Evolutionary conservation across 2,113 vertebrate genomes (phyloP).

Genomic region (Plestiodon gilberti): DNA sequence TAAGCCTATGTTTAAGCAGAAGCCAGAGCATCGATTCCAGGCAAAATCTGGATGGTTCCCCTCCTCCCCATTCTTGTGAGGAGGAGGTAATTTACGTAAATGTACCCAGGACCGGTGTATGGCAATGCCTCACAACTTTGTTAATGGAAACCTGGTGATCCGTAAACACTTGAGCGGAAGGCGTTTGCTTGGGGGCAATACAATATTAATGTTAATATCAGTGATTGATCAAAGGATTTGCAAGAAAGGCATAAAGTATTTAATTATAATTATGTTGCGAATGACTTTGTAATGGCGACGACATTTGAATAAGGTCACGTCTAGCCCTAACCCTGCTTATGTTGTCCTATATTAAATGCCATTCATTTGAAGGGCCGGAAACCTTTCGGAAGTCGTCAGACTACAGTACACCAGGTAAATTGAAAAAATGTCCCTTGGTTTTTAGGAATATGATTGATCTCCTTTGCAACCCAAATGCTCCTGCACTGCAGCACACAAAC

Average conservation of each 20-base stretch:
- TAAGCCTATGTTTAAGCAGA: no score
- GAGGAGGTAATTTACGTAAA: conserved; percentile 88
- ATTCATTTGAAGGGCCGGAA: conserved; percentile 92
- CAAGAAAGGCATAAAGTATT: conserved; percentile 93
- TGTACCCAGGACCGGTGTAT: conserved; percentile 73
- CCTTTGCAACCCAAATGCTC: conserved; percentile 85
- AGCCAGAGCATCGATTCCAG: conserved; percentile 4
- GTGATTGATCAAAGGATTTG: conserved; percentile 97
- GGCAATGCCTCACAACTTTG: conserved; percentile 83
- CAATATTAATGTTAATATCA: conserved; percentile 87
- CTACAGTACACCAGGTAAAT: conserved; percentile 88
- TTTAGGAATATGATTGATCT: conserved; percentile 92
- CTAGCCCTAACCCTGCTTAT: conserved; percentile 88
- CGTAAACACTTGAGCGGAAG: conserved; percentile 83
- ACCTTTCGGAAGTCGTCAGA: conserved; percentile 83
- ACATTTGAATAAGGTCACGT: conserved; percentile 99
- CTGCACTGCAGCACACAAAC: conserved; percentile 64
- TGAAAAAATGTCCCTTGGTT: conserved; percentile 91
- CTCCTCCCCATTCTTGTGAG: conserved; percentile 36
- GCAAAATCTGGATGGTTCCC: conserved; percentile 49
- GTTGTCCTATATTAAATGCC: conserved; percentile 98
- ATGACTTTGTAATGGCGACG: conserved; percentile 76
- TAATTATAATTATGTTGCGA: conserved; percentile 93
- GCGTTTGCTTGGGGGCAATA: conserved; percentile 92
- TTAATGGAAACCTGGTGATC: conserved; percentile 99